phyloP scores from a whole-genome alignment of 2,888 invertebrate species.

The Pollenia labialis region DNA sequence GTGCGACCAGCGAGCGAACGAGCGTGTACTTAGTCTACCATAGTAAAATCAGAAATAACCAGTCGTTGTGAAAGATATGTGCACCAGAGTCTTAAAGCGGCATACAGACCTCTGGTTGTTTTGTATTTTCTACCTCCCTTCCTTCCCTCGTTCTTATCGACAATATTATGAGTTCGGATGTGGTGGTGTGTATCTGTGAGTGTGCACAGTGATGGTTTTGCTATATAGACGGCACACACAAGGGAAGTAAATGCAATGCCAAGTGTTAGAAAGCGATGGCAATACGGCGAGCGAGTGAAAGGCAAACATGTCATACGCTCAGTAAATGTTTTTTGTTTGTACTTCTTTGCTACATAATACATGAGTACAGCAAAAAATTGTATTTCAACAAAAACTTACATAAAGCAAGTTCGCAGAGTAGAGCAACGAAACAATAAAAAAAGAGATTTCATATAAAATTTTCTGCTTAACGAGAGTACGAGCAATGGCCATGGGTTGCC shows the following conservation, averaged over 20 bases:
- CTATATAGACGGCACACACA: conserved; percentile 64
- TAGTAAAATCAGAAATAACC: conserved; percentile 83
- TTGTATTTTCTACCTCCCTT: conserved; percentile 45
- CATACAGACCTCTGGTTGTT: conserved; percentile 57
- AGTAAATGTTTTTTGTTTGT: conserved; percentile 68
- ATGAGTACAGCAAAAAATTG: conserved; percentile 67
- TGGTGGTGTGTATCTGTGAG: conserved; percentile 48
- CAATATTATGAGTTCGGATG: conserved; percentile 40
- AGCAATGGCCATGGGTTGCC: conserved; percentile 62
- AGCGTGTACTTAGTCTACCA: conserved; percentile 80
- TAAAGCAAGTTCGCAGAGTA: conserved; percentile 67
- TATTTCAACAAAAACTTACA: conserved; percentile 70
- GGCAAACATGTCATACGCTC: conserved; percentile 59
- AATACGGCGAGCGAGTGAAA: conserved; percentile 46
- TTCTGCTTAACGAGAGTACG: conserved; percentile 48
- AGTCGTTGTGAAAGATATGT: conserved; percentile 81
- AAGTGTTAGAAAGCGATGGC: conserved; percentile 56
- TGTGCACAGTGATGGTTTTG: conserved; percentile 49
- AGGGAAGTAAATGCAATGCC: conserved; percentile 66
- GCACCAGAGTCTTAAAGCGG: conserved; percentile 75
- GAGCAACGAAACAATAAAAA: conserved; percentile 66
- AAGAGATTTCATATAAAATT: conserved; percentile 66
- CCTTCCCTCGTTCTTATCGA: conserved; percentile 20
- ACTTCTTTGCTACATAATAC: conserved; percentile 68
- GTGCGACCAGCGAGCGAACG: conserved; percentile 77